Percentiles rank a stretch among this genome's conserved stretches.
Conservation (phyloP, 2,888 invertebrate species). For the Alviniconcha strummeri region DNA sequence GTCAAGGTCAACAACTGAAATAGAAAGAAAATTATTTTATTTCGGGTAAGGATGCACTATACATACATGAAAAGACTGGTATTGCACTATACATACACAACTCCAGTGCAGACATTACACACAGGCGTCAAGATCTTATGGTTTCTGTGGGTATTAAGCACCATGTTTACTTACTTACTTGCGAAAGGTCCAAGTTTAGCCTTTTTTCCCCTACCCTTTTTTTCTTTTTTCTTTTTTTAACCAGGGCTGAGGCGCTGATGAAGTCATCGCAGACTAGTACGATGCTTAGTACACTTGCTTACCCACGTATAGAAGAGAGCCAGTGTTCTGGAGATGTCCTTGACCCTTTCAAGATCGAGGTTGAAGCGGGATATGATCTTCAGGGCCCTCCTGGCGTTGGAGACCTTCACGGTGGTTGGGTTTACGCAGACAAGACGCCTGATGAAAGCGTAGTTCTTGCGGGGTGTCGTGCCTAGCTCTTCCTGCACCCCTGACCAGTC, state of each 20-base stretch:
- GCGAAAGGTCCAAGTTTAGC: neutral
- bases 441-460: slow-evolving; percentile 20
- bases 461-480: neutral
- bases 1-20: slow-evolving; percentile 4
- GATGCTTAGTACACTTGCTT: neutral
- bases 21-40: neutral
- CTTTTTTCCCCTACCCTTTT: neutral
- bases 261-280: neutral
- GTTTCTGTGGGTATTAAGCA: no score
- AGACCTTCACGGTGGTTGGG: neutral
- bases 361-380: neutral
- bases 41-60: no score
- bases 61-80: no score
- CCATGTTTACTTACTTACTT: neutral
- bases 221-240: neutral
- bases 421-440: neutral
- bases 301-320: slow-evolving; percentile 23
- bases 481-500: slow-evolving; percentile 9
- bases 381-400: neutral
- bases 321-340: neutral
- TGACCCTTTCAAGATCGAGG: slow-evolving; percentile 18
- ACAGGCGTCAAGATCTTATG: neutral
- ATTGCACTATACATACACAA: no score
- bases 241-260: neutral
- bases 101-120: no score